A percentile compares a stretch with the other conserved stretches of the same genome.
Evolutionary conservation across 2,113 vertebrate genomes (phyloP).

Genomic region (Chrysemys picta): DNA sequence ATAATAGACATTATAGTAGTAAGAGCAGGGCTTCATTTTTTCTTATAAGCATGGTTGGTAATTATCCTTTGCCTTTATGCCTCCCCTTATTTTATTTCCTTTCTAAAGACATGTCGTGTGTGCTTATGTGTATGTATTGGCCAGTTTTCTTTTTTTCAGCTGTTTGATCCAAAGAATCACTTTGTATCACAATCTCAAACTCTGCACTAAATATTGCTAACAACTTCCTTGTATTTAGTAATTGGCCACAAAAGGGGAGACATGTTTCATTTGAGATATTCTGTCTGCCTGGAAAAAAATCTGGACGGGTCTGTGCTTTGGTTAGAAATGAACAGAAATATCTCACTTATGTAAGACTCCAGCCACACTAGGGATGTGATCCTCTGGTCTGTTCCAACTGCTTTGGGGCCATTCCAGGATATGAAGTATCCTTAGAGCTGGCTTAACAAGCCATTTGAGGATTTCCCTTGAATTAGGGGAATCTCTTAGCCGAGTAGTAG

Average conservation of each 20-base stretch:
- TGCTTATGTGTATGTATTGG: background rate
- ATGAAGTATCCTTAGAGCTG: background rate
- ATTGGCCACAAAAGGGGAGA: background rate
- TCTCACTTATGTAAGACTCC: background rate
- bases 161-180: background rate
- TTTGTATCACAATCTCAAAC: background rate
- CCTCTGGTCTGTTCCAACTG: background rate
- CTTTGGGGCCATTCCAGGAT: background rate
- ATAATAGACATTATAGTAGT: background rate
- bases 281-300: background rate
- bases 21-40: background rate
- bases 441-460: background rate
- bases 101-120: background rate
- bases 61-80: background rate
- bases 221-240: background rate
- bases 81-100: background rate
- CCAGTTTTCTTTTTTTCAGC: background rate
- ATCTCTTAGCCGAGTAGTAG: background rate
- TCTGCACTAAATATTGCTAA: background rate
- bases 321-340: background rate
- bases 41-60: rapidly evolving
- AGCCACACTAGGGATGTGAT: background rate
- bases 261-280: background rate
- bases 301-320: background rate
- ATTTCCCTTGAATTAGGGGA: background rate